Base-by-base conservation (phyloP, 2,797 vertebrate genomes). In the Aotus griseimembra region DNA sequence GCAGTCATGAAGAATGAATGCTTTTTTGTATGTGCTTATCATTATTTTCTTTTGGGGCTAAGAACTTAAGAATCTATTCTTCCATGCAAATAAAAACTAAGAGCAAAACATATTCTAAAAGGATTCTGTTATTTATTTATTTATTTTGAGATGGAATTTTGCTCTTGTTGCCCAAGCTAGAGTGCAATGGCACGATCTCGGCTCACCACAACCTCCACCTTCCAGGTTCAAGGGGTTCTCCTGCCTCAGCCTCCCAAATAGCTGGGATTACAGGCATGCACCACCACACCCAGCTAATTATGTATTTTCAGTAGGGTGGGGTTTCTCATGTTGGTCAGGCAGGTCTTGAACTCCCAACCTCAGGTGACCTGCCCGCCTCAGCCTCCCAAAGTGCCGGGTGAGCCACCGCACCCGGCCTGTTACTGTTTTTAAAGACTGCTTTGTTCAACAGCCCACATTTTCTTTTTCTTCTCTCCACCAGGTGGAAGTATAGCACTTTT, bases 401-500 rank as follows among this genome's bases (percentile, higher is more conserved):
- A n/a, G 30, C 15, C 30, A 17, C 7, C 7, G 30, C 13, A 3
- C 61, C 61, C 15, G 0, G 61, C 61, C 55, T 90, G 7, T 36
- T 90, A 9, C 0, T 84, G 11, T 90, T 79, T 89, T 93, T 87
- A 33, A 83, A 52, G 30, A 36, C 46, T 28, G 20, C 70, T 33
- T 75, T 83, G 28, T 46, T 90, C 36, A 48, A 4, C 50, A 22
- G 41, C 36, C 17, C 33, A 58, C 24, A 13, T 28, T 52, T 41
- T 12, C 14, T 94, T 90, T 77, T 13, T 58, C 72, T 84, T 84
- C 24, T 93, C 0, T 85, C 97, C 97, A 97, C 88, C 86, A 97
- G 97, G 92, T 90, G 96, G 98, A 33, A 87, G 80, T 75, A 5
- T 50, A 82, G 67, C n/a, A 20, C 86, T 93, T 77, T 61, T 77